These are phyloP conservation scores for Tamias sibiricus DNA, from an alignment of 2,113 vertebrate genomes.

Conservation along the genomic window DNA sequence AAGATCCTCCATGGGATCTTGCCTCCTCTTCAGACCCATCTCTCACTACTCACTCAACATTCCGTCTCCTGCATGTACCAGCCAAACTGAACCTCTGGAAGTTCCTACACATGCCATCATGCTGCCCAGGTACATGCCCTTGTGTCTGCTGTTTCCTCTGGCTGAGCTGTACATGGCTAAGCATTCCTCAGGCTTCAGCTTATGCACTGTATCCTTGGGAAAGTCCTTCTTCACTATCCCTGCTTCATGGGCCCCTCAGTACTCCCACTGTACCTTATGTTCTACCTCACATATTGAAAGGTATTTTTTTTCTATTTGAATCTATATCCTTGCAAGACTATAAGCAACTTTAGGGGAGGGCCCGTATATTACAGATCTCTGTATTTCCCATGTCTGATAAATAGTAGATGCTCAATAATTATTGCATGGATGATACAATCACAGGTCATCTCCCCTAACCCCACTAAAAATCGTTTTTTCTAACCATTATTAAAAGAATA, in stretches of 20 bases:
- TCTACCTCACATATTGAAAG: neutral
- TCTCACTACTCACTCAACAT: neutral
- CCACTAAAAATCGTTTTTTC: conserved; percentile 37
- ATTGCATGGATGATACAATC: neutral
- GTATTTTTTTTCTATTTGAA: neutral
- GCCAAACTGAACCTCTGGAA: neutral
- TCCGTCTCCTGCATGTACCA: neutral
- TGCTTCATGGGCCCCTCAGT: neutral
- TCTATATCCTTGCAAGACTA: neutral
- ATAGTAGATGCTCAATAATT: neutral
- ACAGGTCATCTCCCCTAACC: neutral
- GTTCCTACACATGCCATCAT: neutral
- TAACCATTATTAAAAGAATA: neutral
- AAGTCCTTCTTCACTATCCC: neutral
- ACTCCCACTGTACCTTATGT: neutral
- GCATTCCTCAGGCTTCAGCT: neutral
- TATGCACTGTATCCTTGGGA: neutral
- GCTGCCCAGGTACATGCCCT: neutral
- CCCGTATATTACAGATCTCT: neutral
- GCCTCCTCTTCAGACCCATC: neutral
- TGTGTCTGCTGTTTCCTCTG: neutral
- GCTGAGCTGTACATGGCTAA: neutral
- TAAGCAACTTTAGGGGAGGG: neutral
- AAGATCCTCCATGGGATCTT: neutral
- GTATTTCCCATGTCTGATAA: neutral